Evolutionary conservation across 2,888 invertebrate species (phyloP).

Genomic region (Pammene aurita): DNA sequence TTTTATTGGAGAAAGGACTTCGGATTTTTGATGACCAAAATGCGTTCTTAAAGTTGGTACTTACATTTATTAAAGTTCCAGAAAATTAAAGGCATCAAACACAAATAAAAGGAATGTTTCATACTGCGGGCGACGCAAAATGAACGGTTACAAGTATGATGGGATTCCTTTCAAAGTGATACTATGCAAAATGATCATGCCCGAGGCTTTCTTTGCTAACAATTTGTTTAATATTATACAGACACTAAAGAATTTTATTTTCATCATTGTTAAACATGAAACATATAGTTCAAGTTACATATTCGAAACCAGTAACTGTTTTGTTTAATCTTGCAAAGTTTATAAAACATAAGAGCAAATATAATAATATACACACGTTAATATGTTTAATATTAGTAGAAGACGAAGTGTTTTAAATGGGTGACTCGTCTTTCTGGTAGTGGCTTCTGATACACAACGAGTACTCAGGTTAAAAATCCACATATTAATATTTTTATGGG

Average conservation of each 20-base stretch:
- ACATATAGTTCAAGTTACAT: too few species aligned
- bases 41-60: neutral
- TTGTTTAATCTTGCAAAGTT: too few species aligned
- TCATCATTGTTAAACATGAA: neutral
- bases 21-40: neutral
- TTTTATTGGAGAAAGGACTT: constrained; percentile 34
- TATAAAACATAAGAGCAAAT: too few species aligned
- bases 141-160: neutral
- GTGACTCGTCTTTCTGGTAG: too few species aligned
- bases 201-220: neutral
- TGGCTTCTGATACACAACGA: too few species aligned
- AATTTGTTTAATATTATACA: neutral
- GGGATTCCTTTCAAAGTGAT: constrained; percentile 4
- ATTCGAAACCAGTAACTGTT: too few species aligned
- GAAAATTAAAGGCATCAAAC: neutral
- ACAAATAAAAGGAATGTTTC: constrained; percentile 3
- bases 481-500: too few species aligned
- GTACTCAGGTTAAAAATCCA: too few species aligned
- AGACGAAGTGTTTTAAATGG: too few species aligned
- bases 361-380: too few species aligned
- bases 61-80: constrained; percentile 4
- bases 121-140: neutral
- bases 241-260: neutral
- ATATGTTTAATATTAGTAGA: too few species aligned
- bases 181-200: neutral